Base-by-base conservation (phyloP, 2,888 invertebrate genomes). In the Luffia ferchaultella region DNA sequence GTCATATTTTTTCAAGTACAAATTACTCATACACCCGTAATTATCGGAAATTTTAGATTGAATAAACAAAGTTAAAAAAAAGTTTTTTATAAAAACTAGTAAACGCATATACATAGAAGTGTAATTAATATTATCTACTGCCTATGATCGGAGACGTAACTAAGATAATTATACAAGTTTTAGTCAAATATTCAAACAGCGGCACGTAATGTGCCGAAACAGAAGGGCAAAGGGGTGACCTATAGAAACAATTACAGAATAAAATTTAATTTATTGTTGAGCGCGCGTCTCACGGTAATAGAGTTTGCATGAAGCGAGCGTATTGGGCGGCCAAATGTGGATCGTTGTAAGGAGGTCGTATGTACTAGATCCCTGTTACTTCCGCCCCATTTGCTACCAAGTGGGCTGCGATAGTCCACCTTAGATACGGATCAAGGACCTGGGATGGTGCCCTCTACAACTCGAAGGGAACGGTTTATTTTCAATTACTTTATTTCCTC, bases 381-480 rank as follows among this genome's bases (percentile, higher is more conserved):
- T 76, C 71, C 74, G 64, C 63, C 54, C 76, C 76, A 78, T 82
- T 82, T 75, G 72, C 68, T 61, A 62, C 62, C 78, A 79, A 82
- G 80, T 80, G 82, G 72, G 61, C 65, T 73, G 79, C 64, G 74
- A 80, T 80, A 79, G 78, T 76, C 77, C 68, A 75, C 76, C 73
- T 71, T 65, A 71, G 77, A 75, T 76, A 73, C 67, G 70, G 67
- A 75, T 72, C 72, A 65, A 57, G 63, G 65, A 58, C 59, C 61
- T 60, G 40, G 16, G 19, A 48, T 62, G 58, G 58, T 59, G 59
- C 59, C 61, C 63, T 16, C 42, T 2, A 5, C 60, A 58, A 51
- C 64, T 64, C 72, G 71, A 68, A 69, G 30, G 30, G 3, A 30
- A 30, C 30, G 30, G 30, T 71, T 69, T 63, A 68, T 68, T 69